These are phyloP conservation scores for Catharus minimus DNA, from an alignment of 2,113 vertebrate species.

Conservation along the genomic window DNA sequence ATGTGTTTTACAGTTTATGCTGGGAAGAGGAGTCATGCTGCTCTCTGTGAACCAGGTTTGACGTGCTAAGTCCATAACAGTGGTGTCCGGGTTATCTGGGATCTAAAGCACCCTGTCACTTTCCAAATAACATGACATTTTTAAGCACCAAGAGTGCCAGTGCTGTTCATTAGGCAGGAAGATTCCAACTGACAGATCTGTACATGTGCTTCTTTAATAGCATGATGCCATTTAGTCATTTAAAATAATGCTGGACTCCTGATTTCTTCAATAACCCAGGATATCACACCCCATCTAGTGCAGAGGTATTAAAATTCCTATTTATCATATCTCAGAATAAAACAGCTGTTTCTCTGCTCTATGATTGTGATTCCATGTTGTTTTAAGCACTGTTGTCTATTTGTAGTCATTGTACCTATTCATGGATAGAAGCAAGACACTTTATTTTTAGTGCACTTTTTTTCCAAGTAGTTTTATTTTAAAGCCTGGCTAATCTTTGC, in stretches of 20 bases:
- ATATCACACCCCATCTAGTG: not conserved
- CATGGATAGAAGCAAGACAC: constrained; percentile 17
- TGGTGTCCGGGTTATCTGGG: not conserved
- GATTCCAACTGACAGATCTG: not conserved
- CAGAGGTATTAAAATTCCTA: not conserved
- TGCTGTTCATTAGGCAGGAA: not conserved
- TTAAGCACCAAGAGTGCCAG: not conserved
- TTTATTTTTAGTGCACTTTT: constrained; percentile 71
- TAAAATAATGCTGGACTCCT: not conserved
- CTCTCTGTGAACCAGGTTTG: not conserved
- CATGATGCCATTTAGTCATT: not conserved
- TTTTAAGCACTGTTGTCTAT: constrained; percentile 28
- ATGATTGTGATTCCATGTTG: not conserved
- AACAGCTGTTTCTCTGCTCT: not conserved
- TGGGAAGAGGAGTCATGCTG: not conserved
- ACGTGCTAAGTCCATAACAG: not conserved
- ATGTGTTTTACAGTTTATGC: not conserved
- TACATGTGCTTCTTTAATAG: not conserved
- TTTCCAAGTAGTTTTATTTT: constrained; percentile 71
- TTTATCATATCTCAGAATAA: not conserved
- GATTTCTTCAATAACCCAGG: not conserved
- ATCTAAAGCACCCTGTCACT: not conserved
- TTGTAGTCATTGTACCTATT: constrained; percentile 39
- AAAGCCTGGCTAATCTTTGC: constrained; percentile 72
- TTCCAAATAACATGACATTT: not conserved